Evolutionary conservation across 1,140 invertebrate genomes (phyloP).

Genomic region (Ostrea edulis): DNA sequence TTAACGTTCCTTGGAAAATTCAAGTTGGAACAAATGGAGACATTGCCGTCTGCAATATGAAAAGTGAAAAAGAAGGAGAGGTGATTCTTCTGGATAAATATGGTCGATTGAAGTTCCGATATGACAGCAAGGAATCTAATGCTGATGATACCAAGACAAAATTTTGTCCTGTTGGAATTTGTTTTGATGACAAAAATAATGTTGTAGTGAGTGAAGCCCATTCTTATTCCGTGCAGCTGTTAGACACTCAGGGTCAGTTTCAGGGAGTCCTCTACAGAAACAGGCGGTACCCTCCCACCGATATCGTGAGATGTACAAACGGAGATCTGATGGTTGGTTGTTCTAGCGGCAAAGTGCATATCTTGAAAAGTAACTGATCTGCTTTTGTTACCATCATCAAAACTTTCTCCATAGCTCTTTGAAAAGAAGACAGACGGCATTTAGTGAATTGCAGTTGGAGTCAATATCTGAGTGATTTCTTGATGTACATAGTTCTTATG

Average conservation of each 20-base stretch:
- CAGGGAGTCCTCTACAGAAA: constrained; percentile 29
- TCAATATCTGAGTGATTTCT: not conserved
- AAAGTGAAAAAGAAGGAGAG: constrained; percentile 34
- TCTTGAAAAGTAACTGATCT: constrained; percentile 37
- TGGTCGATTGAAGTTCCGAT: constrained; percentile 20
- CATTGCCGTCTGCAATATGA: constrained; percentile 46
- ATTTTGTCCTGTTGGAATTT: constrained; percentile 43
- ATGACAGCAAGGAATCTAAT: not conserved
- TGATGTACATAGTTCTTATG: not conserved
- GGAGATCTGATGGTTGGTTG: constrained; percentile 40
- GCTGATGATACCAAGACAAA: not conserved
- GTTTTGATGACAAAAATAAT: constrained; percentile 40
- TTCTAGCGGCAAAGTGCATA: constrained; percentile 21
- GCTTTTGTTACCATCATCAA: not conserved
- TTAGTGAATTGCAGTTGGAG: too few relatives aligned
- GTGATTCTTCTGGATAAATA: constrained; percentile 36
- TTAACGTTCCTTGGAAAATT: constrained; percentile 39
- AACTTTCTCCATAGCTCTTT: not conserved
- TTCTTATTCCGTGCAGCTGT: constrained; percentile 36
- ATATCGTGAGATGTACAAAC: constrained; percentile 22
- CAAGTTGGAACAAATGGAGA: constrained; percentile 38
- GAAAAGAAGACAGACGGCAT: not conserved
- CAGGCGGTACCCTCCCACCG: constrained; percentile 2
- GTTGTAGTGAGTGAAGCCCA: constrained; percentile 15
- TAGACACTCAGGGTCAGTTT: constrained; percentile 21